These are phyloP conservation scores for Lates japonicus DNA, from an alignment of 2,797 vertebrate genomes.

Conservation along the genomic window DNA sequence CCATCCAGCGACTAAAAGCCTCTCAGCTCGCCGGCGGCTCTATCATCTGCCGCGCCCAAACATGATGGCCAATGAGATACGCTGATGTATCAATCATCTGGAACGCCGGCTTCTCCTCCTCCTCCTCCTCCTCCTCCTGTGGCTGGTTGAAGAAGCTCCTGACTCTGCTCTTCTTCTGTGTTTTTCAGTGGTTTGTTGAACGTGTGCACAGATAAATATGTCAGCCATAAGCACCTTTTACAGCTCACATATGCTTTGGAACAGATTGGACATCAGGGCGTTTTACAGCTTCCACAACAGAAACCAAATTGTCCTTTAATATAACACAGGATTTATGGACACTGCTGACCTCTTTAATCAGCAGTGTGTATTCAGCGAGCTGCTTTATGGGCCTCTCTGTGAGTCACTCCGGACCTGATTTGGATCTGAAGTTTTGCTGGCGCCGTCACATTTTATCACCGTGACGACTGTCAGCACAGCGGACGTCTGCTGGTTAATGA, in stretches of 20 bases:
- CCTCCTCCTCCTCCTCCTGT: conserved; percentile 18
- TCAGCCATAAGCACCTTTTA: conserved; percentile 72
- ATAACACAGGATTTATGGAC: conserved; percentile 67
- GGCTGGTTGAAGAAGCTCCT: conserved; percentile 20
- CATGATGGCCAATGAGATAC: conserved; percentile 61
- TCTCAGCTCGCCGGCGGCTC: conserved; percentile 49
- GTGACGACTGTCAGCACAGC: conserved; percentile 34
- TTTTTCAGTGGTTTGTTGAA: conserved; percentile 19
- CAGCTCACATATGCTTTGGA: conserved; percentile 66
- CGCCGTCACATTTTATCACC: conserved; percentile 42
- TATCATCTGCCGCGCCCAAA: conserved; percentile 56
- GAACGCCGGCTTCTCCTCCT: background rate
- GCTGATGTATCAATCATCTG: conserved; percentile 67
- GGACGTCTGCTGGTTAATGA: conserved; percentile 40
- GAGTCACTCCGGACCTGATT: conserved; percentile 51
- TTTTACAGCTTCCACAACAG: conserved; percentile 79
- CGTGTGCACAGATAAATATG: conserved; percentile 72
- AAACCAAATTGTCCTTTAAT: conserved; percentile 79
- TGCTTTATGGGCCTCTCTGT: conserved; percentile 48
- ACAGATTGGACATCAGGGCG: conserved; percentile 68
- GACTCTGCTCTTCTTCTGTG: background rate
- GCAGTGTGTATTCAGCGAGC: conserved; percentile 27
- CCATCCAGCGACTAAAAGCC: conserved; percentile 69
- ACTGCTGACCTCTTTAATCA: conserved; percentile 51
- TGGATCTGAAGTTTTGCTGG: conserved; percentile 49